phyloP scores from a whole-genome alignment of 2,113 vertebrate genomes.

The Zosterops japonicus region DNA sequence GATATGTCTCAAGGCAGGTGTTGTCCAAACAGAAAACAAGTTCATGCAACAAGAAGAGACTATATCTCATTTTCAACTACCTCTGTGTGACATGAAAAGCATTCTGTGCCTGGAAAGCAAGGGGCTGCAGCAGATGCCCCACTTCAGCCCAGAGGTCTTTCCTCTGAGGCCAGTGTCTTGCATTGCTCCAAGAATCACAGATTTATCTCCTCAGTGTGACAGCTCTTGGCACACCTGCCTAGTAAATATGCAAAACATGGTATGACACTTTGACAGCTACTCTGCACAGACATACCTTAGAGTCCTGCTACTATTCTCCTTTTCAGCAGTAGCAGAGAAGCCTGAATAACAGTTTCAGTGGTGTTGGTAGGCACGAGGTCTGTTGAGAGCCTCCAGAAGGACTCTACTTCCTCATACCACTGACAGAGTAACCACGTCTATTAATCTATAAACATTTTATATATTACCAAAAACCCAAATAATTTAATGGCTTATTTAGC shows the following conservation, averaged over 20 bases:
- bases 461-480: not conserved
- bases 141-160: not conserved
- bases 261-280: not conserved
- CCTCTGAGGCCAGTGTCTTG: not conserved
- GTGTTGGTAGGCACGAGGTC: not conserved
- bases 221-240: not conserved
- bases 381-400: not conserved
- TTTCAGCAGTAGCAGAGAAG: not conserved
- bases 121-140: not conserved
- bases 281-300: not conserved
- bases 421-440: not conserved
- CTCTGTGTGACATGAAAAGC: not conserved
- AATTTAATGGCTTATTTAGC: not conserved
- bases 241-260: not conserved
- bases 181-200: not conserved
- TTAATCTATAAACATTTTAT: not conserved
- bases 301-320: not conserved
- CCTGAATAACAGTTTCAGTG: not conserved
- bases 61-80: rapidly evolving
- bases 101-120: not conserved
- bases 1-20: not conserved
- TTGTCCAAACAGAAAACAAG: not conserved
- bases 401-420: not conserved
- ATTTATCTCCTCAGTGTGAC: not conserved
- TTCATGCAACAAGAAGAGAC: not conserved